phyloP scores from a whole-genome alignment of 92 coral and sea anemone genomes.

The Heliopora coerulea region DNA sequence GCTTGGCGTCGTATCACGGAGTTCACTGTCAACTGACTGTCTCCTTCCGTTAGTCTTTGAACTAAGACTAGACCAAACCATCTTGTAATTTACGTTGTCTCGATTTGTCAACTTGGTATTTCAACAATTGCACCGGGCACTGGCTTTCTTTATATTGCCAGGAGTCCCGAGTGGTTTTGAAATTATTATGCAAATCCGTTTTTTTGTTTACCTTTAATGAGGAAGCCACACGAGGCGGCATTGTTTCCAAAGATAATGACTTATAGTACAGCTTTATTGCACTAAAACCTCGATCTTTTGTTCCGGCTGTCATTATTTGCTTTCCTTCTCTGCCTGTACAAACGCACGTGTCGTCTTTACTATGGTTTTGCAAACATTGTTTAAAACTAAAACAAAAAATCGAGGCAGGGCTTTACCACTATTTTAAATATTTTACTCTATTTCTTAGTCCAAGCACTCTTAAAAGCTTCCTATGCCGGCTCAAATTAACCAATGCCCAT shows the following conservation, averaged over 20 bases:
- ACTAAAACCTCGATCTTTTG: neutral
- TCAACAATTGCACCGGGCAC: neutral
- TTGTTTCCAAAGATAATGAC: slow-evolving; percentile 12
- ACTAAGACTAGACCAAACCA: neutral
- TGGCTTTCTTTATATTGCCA: slow-evolving; percentile 18
- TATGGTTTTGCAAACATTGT: neutral
- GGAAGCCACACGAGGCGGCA: slow-evolving; percentile 21
- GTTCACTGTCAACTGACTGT: neutral
- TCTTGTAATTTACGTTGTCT: neutral
- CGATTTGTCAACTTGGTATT: neutral
- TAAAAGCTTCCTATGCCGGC: too few relatives aligned
- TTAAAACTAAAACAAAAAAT: too few relatives aligned
- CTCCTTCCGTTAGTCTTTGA: neutral
- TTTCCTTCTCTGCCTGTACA: neutral
- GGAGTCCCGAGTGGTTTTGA: neutral
- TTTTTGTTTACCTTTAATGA: neutral
- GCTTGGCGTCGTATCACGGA: slow-evolving; percentile 11
- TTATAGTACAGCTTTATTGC: neutral
- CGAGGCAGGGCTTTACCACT: too few relatives aligned
- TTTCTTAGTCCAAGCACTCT: too few relatives aligned
- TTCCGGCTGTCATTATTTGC: slow-evolving; percentile 1
- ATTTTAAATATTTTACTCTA: too few relatives aligned
- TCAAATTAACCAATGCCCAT: too few relatives aligned
- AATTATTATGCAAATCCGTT: slow-evolving; percentile 38
- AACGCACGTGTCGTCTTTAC: neutral